phyloP scores from a whole-genome alignment of 2,113 vertebrate species.

The Hydrolagus affinis region DNA sequence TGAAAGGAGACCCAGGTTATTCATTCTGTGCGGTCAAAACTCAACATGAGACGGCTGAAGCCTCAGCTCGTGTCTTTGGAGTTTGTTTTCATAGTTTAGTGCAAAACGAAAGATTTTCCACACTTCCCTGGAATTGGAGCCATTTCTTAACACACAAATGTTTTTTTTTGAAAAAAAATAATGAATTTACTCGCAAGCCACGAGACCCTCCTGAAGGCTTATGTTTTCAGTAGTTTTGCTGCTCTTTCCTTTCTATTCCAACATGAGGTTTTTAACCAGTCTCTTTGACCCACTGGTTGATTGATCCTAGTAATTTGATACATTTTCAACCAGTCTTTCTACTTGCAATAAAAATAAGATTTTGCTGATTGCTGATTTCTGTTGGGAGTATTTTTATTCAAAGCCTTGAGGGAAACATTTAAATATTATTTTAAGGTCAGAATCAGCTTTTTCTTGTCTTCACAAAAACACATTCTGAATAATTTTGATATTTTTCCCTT shows the following conservation, averaged over 20 bases:
- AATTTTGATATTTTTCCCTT: background rate
- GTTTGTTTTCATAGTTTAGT: constrained; percentile 28
- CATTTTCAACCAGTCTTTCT: constrained; percentile 52
- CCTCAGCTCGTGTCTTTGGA: constrained; percentile 22
- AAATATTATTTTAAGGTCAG: constrained; percentile 36
- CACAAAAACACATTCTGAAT: background rate
- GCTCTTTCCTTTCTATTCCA: constrained; percentile 38
- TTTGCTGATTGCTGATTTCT: constrained; percentile 50
- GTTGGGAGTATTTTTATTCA: constrained; percentile 47
- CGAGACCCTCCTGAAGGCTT: constrained; percentile 42
- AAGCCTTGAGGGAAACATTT: constrained; percentile 46
- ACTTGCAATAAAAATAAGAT: constrained; percentile 51
- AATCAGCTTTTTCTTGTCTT: constrained; percentile 3
- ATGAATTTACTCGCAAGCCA: constrained; percentile 48
- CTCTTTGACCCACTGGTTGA: constrained; percentile 48
- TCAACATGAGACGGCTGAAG: constrained; percentile 25
- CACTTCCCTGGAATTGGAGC: constrained; percentile 36
- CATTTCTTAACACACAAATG: constrained; percentile 37
- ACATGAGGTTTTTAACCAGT: constrained; percentile 34
- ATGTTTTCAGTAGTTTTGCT: constrained; percentile 47
- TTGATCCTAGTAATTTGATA: constrained; percentile 53
- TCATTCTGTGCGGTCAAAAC: constrained; percentile 17
- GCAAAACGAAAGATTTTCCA: constrained; percentile 35
- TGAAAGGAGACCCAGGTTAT: constrained; percentile 15
- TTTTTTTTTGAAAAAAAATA: constrained; percentile 40